These are phyloP conservation scores for Hemiprocne comata DNA, from an alignment of 2,113 vertebrate species.

Conservation along the genomic window DNA sequence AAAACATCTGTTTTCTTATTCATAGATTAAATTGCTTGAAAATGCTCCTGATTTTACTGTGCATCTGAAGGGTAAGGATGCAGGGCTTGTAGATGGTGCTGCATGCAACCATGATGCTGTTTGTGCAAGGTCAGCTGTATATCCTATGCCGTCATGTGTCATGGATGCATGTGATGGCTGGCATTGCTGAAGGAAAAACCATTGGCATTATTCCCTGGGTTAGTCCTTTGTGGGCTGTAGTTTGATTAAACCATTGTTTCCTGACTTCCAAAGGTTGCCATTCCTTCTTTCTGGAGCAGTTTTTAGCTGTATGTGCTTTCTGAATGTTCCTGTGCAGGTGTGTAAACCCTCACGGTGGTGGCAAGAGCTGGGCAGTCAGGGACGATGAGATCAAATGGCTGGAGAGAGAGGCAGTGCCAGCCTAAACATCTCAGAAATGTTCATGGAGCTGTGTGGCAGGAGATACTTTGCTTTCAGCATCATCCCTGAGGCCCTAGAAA, in stretches of 20 bases:
- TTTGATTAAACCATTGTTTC: neutral
- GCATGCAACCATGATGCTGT: neutral
- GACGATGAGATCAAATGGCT: neutral
- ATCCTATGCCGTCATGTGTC: rapidly evolving
- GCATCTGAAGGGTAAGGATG: neutral
- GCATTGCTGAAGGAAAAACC: neutral
- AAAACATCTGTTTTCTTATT: neutral
- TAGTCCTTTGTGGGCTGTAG: neutral
- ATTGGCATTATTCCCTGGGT: rapidly evolving
- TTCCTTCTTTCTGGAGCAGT: neutral
- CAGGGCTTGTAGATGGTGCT: neutral
- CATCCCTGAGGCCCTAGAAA: neutral
- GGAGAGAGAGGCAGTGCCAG: neutral
- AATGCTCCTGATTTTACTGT: neutral
- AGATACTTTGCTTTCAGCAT: neutral
- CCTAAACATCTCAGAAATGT: rapidly evolving
- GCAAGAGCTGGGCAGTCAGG: neutral
- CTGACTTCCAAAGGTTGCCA: neutral
- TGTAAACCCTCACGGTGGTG: neutral
- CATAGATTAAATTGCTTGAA: neutral
- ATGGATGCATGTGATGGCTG: neutral
- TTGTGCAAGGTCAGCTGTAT: neutral
- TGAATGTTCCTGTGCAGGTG: neutral
- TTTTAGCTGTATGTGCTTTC: neutral
- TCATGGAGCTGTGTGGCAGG: neutral